Base-by-base conservation (phyloP, 2,797 vertebrate genomes). In the Epinephelus awoara region DNA sequence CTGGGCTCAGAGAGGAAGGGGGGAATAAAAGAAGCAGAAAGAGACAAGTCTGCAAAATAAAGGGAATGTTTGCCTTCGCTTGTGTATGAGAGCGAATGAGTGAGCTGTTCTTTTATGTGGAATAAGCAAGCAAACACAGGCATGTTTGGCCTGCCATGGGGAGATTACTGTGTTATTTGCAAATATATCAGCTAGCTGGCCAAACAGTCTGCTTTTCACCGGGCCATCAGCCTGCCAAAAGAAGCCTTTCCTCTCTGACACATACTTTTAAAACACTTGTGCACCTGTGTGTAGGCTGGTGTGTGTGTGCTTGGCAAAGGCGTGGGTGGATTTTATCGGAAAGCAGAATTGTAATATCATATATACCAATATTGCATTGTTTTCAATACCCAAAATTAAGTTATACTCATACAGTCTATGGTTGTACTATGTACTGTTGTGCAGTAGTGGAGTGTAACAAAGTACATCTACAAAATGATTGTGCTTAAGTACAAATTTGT, bases 31-130 rank as follows among this genome's bases (percentile, higher is more conserved):
- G 77, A 72, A 68, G 72, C 65, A 85, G 80, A 91, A 88, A 80
- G 75, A 84, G 87, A 88, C 78, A 79, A 77, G 79, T 85, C 85
- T 87, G 82, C 88, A 93, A 90, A 94, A 93, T 93, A 92, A 91
- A 84, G 83, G 75, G 82, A 91, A 93, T 92, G 93, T 94, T 95
- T 94, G 89, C 88, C 87, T 92, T 93, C 72, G 88, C 88, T 91
- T 91, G 92, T 89, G 91, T 85, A 80, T 82, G 79, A 89, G 79
- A 88, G 82, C 11, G 52, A 88, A 72, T 65, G 84, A 89, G 85
- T 79, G 82, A 89, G 78, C 89, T 55, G 72, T 56, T 88, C 91
- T 90, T 92, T 94, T 90, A 93, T 94, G 86, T 91, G 82, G 74
- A 94, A 84, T 84, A 90, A 91, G 85, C 88, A 88, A 93, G 91